phyloP scores from a whole-genome alignment of 2,888 invertebrate genomes.

The Rhodophaea formosa region DNA sequence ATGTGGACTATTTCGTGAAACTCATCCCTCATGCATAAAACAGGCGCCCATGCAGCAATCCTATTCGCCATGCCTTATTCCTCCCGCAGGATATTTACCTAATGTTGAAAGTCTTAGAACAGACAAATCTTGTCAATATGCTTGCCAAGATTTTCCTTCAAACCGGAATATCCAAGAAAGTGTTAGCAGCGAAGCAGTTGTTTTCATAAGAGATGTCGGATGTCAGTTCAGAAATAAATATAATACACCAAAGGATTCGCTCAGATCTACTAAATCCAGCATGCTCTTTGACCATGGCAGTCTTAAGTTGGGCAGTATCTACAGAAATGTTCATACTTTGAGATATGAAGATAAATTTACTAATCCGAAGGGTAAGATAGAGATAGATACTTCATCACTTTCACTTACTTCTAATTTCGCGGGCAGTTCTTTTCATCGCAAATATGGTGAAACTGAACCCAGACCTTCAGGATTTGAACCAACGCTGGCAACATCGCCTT shows the following conservation, averaged over 20 bases:
- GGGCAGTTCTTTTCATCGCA: neutral
- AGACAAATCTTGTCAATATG: conserved; percentile 66
- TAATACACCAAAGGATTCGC: conserved; percentile 38
- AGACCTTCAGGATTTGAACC: conserved; percentile 42
- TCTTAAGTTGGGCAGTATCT: conserved; percentile 44
- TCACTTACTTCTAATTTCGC: conserved; percentile 39
- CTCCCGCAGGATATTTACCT: neutral
- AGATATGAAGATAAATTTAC: conserved; percentile 61
- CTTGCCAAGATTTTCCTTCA: conserved; percentile 38
- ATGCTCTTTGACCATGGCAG: conserved; percentile 46
- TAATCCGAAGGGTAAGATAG: conserved; percentile 38
- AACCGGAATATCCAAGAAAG: conserved; percentile 28
- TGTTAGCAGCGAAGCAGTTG: conserved; percentile 45
- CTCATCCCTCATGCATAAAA: conserved; percentile 40
- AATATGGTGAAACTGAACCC: conserved; percentile 19
- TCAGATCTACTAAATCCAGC: conserved; percentile 49
- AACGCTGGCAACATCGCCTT: conserved; percentile 36
- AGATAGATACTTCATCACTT: conserved; percentile 38
- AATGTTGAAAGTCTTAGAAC: conserved; percentile 35
- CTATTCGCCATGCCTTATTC: conserved; percentile 36
- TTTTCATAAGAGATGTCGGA: conserved; percentile 70
- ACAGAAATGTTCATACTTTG: conserved; percentile 47
- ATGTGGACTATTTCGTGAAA: conserved; percentile 41
- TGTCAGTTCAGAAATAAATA: conserved; percentile 62
- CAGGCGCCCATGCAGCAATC: conserved; percentile 32